Percentiles rank a stretch among this genome's conserved stretches.
These are phyloP conservation scores for Yponomeuta malinellus DNA, from an alignment of 2,888 invertebrate genomes.

Conservation along the genomic window DNA sequence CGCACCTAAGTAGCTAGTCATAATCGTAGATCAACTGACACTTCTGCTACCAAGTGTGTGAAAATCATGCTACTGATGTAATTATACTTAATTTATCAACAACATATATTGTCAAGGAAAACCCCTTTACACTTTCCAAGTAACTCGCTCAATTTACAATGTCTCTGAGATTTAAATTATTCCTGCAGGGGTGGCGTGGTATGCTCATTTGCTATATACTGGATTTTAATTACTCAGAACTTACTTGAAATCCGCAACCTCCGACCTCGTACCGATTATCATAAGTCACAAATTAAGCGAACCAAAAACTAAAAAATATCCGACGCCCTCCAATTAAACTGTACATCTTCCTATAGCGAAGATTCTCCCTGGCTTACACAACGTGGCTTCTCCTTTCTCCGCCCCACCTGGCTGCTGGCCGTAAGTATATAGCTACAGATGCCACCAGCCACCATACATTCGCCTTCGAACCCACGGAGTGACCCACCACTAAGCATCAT, in stretches of 20 bases:
- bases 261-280: constrained; percentile 3
- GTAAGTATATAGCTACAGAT: constrained; percentile 62
- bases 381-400: constrained; percentile 68
- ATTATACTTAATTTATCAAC: too few relatives aligned
- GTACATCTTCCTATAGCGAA: constrained; percentile 53
- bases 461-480: constrained; percentile 63
- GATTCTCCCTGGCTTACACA: constrained; percentile 69
- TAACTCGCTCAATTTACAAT: too few relatives aligned
- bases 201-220: background rate
- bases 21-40: too few relatives aligned
- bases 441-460: constrained; percentile 54
- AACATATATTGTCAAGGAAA: too few relatives aligned
- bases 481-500: constrained; percentile 69
- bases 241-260: background rate
- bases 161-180: too few relatives aligned
- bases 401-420: constrained; percentile 58
- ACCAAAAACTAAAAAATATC: constrained; percentile 32
- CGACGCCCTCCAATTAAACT: constrained; percentile 62
- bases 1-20: too few relatives aligned
- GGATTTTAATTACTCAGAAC: background rate
- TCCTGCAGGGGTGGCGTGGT: background rate
- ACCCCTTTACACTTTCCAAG: too few relatives aligned
- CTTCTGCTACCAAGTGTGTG: too few relatives aligned
- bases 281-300: background rate
- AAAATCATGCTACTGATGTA: too few relatives aligned